phyloP scores from a whole-genome alignment of 2,113 vertebrate genomes.

The Zonotrichia leucophrys region DNA sequence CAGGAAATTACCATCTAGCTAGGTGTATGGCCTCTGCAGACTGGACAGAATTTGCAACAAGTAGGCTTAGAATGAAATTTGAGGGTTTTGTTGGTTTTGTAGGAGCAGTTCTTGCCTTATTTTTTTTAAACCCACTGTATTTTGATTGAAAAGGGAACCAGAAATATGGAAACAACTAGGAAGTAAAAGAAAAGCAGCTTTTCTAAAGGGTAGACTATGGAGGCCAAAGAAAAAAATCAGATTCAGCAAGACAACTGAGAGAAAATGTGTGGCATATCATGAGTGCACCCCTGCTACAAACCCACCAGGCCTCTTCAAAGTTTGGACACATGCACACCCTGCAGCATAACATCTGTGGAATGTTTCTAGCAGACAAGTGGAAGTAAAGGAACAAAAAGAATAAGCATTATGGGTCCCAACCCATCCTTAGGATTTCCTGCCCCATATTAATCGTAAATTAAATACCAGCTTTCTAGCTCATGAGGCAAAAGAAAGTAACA shows the following conservation, averaged over 20 bases:
- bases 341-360: background rate
- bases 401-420: conserved; percentile 20
- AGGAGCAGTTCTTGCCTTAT: background rate
- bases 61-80: background rate
- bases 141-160: background rate
- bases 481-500: background rate
- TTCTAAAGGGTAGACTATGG: background rate
- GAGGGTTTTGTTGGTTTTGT: background rate
- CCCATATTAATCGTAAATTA: conserved; percentile 2
- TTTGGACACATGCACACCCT: background rate
- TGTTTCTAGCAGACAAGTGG: conserved; percentile 15
- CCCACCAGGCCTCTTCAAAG: background rate
- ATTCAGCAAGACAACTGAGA: background rate
- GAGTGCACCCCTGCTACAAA: background rate
- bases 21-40: background rate
- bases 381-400: conserved; percentile 45
- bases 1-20: background rate
- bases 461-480: background rate
- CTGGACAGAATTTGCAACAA: background rate
- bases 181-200: background rate
- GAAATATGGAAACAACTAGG: background rate
- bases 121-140: background rate
- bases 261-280: background rate
- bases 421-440: conserved; percentile 55
- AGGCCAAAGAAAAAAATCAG: background rate